Evolutionary conservation across 2,113 vertebrate genomes (phyloP).

Genomic region (zebrafish (Danio rerio)): GRCz12tu NC_133194.1:9630501-9631000

Average conservation of each 20-base stretch:
- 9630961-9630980: no score
- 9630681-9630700: constrained; percentile 1
- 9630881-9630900: no score
- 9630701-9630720: constrained; percentile 16
- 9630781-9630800: neutral
- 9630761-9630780: neutral
- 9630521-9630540: constrained; percentile 35
- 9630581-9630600: constrained; percentile 28
- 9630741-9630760: neutral
- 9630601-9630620: constrained; percentile 66
- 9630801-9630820: neutral
- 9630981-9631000: no score
- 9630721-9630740: neutral
- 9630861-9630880: no score
- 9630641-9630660: constrained; percentile 28
- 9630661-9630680: constrained; percentile 1
- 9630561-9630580: constrained; percentile 27
- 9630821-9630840: constrained; percentile 7
- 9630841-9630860: no score
- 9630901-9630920: no score
- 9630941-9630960: no score
- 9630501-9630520: constrained; percentile 45
- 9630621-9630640: constrained; percentile 66
- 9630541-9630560: constrained; percentile 17
- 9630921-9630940: no score